Evolutionary conservation across 53 echinoderm and acorn worm species (phyloP), one percentile per base, ranked within the genome.

Genomic region (Holothuria leucospilota): DNA sequence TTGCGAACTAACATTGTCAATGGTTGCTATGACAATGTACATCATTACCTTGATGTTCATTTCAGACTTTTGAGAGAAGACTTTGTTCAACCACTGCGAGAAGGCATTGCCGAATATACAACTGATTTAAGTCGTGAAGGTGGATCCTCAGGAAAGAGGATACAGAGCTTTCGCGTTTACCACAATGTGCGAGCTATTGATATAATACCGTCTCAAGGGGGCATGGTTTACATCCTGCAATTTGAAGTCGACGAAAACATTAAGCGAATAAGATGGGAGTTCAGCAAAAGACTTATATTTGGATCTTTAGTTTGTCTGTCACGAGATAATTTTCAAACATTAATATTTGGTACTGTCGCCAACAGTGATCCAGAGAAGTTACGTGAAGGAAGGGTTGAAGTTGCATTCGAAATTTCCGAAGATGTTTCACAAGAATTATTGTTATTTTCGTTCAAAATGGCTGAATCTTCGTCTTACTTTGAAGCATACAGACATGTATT

Each of bases 401-500:
- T 96, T 8, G 24, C 81, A 23, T 94, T 94, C 56, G 63, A 46
- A 46, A 63, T 29, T 53, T 27, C 38, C 16, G 40, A 77, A 25
- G 20, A 62, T 18, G 26, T 30, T 26, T 62, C 82, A 63, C 82
- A 82, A 40, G 65, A 82, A 10, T 7, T 82, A 4, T 40, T 82
- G 23, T 62, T 62, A 18, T 26, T 38, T 20, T 53, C 70, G 18
- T 96, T 95, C 62, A 60, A 83, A 64, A 96, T 96, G 96, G 96
- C 91, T 2, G 96, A 96, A 69, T 90, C 97, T 59, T 87, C 88
- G 16, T 91, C 95, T 60, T 97, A 88, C 62, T 97, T 97, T 87
- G 97, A 97, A 66, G 95, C 97, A 21, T 97, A 95, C 68, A 78
- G 95, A 56, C 95, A 95, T 29, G 95, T 97, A 6, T 82, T 97